phyloP scores from a whole-genome alignment of 2,888 invertebrate genomes.

The Lepas anatifera region DNA sequence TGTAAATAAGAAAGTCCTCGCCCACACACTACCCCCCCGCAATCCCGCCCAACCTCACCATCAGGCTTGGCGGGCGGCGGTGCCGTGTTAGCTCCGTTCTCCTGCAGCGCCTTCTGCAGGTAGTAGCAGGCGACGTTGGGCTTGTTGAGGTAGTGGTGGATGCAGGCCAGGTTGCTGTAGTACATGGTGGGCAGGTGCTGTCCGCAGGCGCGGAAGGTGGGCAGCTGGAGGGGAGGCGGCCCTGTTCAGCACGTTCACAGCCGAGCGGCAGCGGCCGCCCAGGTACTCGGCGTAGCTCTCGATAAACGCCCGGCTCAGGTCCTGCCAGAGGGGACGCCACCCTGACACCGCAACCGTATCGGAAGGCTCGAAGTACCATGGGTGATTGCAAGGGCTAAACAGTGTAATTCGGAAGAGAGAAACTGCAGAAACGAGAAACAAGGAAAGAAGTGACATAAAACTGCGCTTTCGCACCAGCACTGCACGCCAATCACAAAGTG shows the following conservation, averaged over 20 bases:
- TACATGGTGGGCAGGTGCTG: slow-evolving; percentile 51
- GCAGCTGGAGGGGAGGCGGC: slow-evolving; percentile 20
- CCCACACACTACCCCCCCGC: too few relatives aligned
- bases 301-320: slow-evolving; percentile 12
- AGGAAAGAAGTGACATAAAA: too few relatives aligned
- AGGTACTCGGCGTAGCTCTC: slow-evolving; percentile 23
- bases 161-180: slow-evolving; percentile 69
- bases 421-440: too few relatives aligned
- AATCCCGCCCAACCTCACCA: background rate
- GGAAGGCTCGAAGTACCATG: too few relatives aligned
- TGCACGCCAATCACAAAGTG: too few relatives aligned
- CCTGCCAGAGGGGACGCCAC: background rate
- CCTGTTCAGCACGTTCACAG: slow-evolving; percentile 24
- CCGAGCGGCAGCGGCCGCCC: slow-evolving; percentile 19
- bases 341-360: too few relatives aligned
- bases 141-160: slow-evolving; percentile 68
- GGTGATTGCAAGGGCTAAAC: too few relatives aligned
- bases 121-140: slow-evolving; percentile 66
- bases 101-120: slow-evolving; percentile 62
- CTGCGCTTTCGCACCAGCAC: background rate
- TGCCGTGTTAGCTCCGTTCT: slow-evolving; percentile 41
- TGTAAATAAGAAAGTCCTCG: too few relatives aligned
- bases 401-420: too few relatives aligned
- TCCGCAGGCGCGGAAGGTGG: slow-evolving; percentile 40
- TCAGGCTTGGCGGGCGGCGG: background rate